A percentile compares a stretch with the other conserved stretches of the same genome.
Evolutionary conservation across 2,888 invertebrate genomes (phyloP).

Genomic region (Romanomermis culicivorax): DNA sequence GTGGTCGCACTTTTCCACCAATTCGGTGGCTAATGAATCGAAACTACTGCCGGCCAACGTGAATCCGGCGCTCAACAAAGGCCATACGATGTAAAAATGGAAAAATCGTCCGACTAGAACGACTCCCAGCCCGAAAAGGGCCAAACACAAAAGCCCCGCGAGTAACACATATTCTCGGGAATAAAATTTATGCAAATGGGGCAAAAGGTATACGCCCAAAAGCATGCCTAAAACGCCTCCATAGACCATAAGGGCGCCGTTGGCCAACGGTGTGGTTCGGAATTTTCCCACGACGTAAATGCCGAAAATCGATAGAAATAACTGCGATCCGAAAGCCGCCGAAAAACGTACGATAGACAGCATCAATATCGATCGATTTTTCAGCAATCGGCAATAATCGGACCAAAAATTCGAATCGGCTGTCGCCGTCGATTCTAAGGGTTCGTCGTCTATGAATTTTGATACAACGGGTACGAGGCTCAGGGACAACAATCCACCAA

Average conservation of each 20-base stretch:
- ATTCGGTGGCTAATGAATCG: neutral
- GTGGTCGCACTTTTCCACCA: neutral
- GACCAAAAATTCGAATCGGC: neutral
- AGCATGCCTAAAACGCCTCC: neutral
- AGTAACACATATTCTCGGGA: neutral
- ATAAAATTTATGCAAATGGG: neutral
- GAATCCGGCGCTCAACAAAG: neutral
- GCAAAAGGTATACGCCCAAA: neutral
- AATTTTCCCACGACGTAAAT: neutral
- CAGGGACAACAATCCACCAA: neutral
- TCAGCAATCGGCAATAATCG: neutral
- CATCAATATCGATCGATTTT: neutral
- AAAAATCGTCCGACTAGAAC: neutral
- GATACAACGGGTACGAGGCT: neutral
- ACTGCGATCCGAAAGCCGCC: neutral
- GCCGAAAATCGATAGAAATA: neutral
- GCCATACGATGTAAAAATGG: neutral
- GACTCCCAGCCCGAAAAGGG: neutral
- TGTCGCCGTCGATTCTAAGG: no score
- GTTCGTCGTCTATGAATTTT: neutral
- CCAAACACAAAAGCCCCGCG: neutral
- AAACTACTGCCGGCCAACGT: neutral
- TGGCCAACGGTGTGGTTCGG: neutral
- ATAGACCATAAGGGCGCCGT: neutral
- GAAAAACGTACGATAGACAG: neutral